phyloP scores from a whole-genome alignment of 2,113 vertebrate genomes.

The Pagrus major region DNA sequence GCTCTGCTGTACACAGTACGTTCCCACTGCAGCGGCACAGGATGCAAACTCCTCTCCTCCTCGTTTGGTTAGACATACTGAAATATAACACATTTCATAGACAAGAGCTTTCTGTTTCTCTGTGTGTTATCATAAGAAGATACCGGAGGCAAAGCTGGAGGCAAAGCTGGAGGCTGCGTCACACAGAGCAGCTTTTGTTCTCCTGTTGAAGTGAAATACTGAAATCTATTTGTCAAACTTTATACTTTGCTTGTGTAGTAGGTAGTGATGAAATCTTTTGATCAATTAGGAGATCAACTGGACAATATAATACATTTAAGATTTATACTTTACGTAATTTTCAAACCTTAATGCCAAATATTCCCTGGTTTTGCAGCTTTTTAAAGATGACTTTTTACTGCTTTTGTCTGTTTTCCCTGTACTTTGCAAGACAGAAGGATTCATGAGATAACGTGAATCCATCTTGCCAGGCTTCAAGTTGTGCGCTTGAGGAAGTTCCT shows the following conservation, averaged over 20 bases:
- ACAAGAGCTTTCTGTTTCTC: constrained; percentile 62
- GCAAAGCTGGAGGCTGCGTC: constrained; percentile 48
- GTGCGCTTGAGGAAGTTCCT: too few species aligned
- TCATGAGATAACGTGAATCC: too few species aligned
- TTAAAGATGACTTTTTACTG: not conserved
- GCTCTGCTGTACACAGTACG: not conserved
- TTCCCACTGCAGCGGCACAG: constrained; percentile 52
- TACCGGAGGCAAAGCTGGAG: constrained; percentile 50
- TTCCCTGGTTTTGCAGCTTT: not conserved
- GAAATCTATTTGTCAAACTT: not conserved
- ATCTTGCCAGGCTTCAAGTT: too few species aligned
- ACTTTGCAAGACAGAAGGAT: too few species aligned
- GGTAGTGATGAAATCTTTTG: not conserved
- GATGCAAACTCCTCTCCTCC: constrained; percentile 71
- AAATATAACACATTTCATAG: constrained; percentile 65
- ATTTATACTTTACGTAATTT: too few species aligned
- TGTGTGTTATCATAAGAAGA: constrained; percentile 69
- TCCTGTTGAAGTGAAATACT: not conserved
- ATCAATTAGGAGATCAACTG: not conserved
- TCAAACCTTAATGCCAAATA: not conserved
- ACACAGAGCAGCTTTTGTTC: constrained; percentile 64
- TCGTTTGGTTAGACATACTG: constrained; percentile 43
- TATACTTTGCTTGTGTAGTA: not conserved
- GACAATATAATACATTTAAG: not conserved
- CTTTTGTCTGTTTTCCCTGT: not conserved